Conservation (phyloP, 2,888 invertebrate genomes). For the Tineola bisselliella region DNA sequence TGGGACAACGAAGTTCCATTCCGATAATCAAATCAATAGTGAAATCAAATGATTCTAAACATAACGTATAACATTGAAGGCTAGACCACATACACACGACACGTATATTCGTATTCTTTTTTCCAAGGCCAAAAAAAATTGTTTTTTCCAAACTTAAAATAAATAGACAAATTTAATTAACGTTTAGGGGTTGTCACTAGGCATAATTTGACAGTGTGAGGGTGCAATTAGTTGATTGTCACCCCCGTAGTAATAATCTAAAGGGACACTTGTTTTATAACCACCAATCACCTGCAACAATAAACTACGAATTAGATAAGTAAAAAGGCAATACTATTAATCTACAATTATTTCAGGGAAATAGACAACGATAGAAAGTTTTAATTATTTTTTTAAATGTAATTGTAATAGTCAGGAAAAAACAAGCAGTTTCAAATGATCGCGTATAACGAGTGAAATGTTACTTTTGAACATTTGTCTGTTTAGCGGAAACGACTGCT, state of each 20-base stretch:
- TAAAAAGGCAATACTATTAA: background rate
- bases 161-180: background rate
- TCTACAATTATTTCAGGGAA: background rate
- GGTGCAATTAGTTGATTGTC: slow-evolving; percentile 25
- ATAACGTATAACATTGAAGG: too few species aligned
- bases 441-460: too few species aligned
- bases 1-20: background rate
- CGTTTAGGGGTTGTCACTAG: background rate
- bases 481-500: too few species aligned
- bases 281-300: slow-evolving; percentile 16
- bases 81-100: too few species aligned
- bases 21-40: background rate
- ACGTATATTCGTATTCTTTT: too few species aligned
- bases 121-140: too few species aligned
- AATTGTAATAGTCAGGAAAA: too few species aligned
- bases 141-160: too few species aligned
- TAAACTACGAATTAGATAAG: slow-evolving; percentile 16
- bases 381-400: too few species aligned
- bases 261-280: slow-evolving; percentile 18
- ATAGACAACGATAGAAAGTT: too few species aligned
- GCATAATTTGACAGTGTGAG: background rate
- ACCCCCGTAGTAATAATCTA: slow-evolving; percentile 10
- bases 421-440: too few species aligned
- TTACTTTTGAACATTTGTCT: too few species aligned
- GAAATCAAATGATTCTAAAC: background rate